Evolutionary conservation across 2,113 vertebrate genomes (phyloP).

Genomic region (Pelusios castaneus): DNA sequence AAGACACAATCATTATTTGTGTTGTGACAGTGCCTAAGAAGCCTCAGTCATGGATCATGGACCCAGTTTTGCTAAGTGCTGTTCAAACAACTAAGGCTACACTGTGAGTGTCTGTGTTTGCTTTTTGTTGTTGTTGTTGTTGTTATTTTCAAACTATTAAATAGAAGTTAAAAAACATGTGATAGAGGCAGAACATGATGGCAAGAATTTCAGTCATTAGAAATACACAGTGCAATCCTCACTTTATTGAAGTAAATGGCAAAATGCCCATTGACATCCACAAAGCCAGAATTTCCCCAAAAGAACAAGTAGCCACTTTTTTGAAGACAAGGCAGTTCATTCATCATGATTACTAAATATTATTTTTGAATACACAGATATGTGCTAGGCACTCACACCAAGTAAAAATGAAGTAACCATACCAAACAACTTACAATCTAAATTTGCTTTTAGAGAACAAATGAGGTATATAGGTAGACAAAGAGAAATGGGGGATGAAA

Average conservation of each 20-base stretch:
- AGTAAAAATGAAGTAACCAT: neutral
- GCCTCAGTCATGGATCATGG: neutral
- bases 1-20: neutral
- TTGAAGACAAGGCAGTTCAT: neutral
- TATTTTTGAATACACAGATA: neutral
- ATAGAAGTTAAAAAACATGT: neutral
- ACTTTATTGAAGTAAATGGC: neutral
- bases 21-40: neutral
- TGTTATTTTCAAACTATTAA: neutral
- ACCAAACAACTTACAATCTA: neutral
- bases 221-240: neutral
- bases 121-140: no score
- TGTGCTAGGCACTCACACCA: neutral
- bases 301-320: neutral
- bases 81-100: neutral
- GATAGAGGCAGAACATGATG: neutral
- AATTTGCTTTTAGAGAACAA: neutral
- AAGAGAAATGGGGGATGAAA: neutral
- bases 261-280: neutral
- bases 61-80: neutral
- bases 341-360: neutral
- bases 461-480: accelerated
- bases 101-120: neutral
- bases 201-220: neutral
- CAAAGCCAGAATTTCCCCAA: neutral